Base-by-base conservation (phyloP, 2,888 invertebrate species). In the Cheilosia scutellata region DNA sequence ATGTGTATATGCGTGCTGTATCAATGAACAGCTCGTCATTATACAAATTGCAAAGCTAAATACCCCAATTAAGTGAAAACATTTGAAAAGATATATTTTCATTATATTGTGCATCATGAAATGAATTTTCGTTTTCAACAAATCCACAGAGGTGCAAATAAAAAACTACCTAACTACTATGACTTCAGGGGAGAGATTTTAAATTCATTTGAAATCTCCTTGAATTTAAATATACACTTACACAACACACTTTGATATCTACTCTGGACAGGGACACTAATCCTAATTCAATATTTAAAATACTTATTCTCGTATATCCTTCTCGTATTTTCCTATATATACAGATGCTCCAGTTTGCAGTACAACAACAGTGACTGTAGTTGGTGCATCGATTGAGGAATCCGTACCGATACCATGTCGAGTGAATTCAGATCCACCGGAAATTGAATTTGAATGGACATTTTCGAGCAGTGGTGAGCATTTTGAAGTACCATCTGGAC, bases 401-500 rank as follows among this genome's bases (percentile, higher is more conserved):
- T 95, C 95, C 2, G 93, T 97, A 83, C 95, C 95, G 86, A 95
- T 97, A 78, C 94, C 95, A n/a, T 97, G 97, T 91, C 96, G 97
- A 88, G 97, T 97, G 79, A 96, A 97, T 33, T 97, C 97, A 37
- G 97, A 97, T 92, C 97, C 97, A 0, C 95, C 95, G 82, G 96
- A 96, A 89, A 96, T 97, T 88, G 95, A 95, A 75, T 97, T 97
- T 92, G 95, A 96, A 89, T 97, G 97, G 97, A 96, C 97, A 90
- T 97, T 97, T 93, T 97, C 97, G 91, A 97, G 97, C 91, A 97
- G 97, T 89, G 97, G 97, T 13, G 97, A 97, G 90, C 96, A 96
- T 90, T 95, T 96, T 88, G 96, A 96, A 89, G 96, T 96, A 1
- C 95, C 96, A 4, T 95, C 96, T 3, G 94, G 92, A 25, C 92